Evolutionary conservation across 2,797 vertebrate genomes (phyloP), one percentile per base, ranked within the genome.

Genomic region (Chelidonichthys spinosus): DNA sequence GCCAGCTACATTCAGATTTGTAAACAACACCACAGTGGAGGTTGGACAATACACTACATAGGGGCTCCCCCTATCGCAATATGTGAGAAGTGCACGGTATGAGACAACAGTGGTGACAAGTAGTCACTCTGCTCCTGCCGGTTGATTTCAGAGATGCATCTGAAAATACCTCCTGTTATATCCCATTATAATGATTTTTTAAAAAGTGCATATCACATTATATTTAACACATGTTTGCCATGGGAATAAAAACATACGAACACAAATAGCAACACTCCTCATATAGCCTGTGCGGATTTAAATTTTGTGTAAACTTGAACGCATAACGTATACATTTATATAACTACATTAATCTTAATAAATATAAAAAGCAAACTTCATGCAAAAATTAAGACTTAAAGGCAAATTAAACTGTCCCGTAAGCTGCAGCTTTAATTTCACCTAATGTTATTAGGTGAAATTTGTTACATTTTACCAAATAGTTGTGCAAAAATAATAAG

Each of bases 41-140:
- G 69, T 53, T 7, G 11, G 5, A 3, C 9, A 1, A 71, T 85
- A 54, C n/a, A 13, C 49, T 60, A 69, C 46, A 74, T 74, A 66
- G 9, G 70, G 44, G 83, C 92, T 72, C 92, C 91, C 88, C 69
- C 93, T 58, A 62, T 66, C 49, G 92, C 36, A 65, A 52, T 11
- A 47, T 35, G 17, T 37, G 33, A 68, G 52, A 82, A 89, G 43
- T 78, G 69, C 84, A 87, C 36, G 56, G 14, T n/a, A 2, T 40
- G 5, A 17, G 2, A 36, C 10, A 15, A 6, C 32, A 11, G 32
- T 9, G 42, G 15, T 17, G 35, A 63, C 49, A 40, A 33, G 32
- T 32, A 4, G 50, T 25, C 7, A 2, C 15, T 25, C 18, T 54
- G 39, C 33, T 5, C 25, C 37, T 11, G 7, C 11, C 7, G 9